A percentile compares a stretch with the other conserved stretches of the same genome.
These are phyloP conservation scores for Rattus rattus DNA, from an alignment of 2,113 vertebrate genomes.

Conservation along the genomic window DNA sequence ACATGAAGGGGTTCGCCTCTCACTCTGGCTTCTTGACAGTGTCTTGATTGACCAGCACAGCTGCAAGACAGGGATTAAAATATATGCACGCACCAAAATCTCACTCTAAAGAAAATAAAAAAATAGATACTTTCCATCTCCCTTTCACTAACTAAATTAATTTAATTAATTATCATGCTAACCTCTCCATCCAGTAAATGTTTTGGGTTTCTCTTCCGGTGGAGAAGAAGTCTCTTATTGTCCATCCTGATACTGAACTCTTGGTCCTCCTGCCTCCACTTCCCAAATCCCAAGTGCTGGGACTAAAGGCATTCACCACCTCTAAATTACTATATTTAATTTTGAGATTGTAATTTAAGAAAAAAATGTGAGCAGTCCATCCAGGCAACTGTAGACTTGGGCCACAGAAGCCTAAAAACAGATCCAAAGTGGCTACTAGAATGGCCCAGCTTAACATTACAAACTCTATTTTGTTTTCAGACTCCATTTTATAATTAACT, in stretches of 20 bases:
- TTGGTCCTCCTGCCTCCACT: background rate
- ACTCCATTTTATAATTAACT: too few relatives aligned
- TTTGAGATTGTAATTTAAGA: background rate
- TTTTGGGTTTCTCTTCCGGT: background rate
- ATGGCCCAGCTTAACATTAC: too few relatives aligned
- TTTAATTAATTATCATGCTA: background rate
- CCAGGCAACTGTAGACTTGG: background rate
- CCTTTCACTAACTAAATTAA: background rate
- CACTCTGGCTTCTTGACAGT: slow-evolving; percentile 73
- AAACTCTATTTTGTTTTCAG: too few relatives aligned
- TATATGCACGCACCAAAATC: slow-evolving; percentile 6
- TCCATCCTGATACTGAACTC: background rate
- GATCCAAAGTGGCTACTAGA: background rate
- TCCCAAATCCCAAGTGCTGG: background rate
- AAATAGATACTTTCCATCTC: background rate
- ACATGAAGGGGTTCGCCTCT: slow-evolving; percentile 79
- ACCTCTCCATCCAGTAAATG: background rate
- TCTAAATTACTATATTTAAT: background rate
- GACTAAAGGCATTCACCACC: background rate
- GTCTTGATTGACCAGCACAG: slow-evolving; percentile 70
- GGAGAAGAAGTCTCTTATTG: background rate
- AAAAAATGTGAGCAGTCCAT: background rate
- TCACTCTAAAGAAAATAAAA: background rate
- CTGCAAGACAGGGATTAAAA: slow-evolving; percentile 79
- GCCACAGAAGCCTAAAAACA: background rate